A percentile compares a stretch with the other conserved stretches of the same genome.
Conservation (phyloP, 2,888 invertebrate genomes). For the Xestia ashworthii region DNA sequence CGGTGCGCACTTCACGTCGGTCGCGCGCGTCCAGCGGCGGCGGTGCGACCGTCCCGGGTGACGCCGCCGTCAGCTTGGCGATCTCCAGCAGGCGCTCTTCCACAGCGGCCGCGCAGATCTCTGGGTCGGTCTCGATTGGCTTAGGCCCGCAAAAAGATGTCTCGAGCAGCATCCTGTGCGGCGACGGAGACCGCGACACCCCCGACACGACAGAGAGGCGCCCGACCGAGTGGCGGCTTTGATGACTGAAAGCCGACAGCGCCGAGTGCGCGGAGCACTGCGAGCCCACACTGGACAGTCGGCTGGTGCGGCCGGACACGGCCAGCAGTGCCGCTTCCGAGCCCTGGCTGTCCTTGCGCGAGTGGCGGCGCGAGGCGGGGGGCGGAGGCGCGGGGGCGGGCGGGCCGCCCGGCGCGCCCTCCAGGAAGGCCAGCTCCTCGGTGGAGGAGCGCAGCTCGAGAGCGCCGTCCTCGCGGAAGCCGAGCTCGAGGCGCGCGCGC, state of each 20-base stretch:
- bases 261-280: constrained; percentile 92
- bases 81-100: constrained; percentile 86
- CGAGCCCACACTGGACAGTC: constrained; percentile 94
- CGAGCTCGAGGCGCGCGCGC: constrained; percentile 84
- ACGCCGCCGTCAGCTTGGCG: constrained; percentile 73
- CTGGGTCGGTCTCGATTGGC: constrained; percentile 91
- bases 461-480: constrained; percentile 95
- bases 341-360: constrained; percentile 93
- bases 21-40: constrained; percentile 78
- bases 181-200: constrained; percentile 94
- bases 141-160: constrained; percentile 97
- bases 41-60: constrained; percentile 47
- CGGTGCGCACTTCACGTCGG: constrained; percentile 82
- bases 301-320: constrained; percentile 95
- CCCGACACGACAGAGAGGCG: constrained; percentile 88
- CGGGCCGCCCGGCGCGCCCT: constrained; percentile 83
- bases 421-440: constrained; percentile 96
- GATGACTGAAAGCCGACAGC: constrained; percentile 75
- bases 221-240: constrained; percentile 77
- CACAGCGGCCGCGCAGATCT: constrained; percentile 86
- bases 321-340: constrained; percentile 94
- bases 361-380: constrained; percentile 86
- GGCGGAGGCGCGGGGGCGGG: constrained; percentile 65
- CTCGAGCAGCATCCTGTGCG: constrained; percentile 97
- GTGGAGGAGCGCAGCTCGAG: constrained; percentile 96